These are phyloP conservation scores for Diplodus puntazzo DNA, from an alignment of 2,797 vertebrate genomes.

Conservation along the genomic window DNA sequence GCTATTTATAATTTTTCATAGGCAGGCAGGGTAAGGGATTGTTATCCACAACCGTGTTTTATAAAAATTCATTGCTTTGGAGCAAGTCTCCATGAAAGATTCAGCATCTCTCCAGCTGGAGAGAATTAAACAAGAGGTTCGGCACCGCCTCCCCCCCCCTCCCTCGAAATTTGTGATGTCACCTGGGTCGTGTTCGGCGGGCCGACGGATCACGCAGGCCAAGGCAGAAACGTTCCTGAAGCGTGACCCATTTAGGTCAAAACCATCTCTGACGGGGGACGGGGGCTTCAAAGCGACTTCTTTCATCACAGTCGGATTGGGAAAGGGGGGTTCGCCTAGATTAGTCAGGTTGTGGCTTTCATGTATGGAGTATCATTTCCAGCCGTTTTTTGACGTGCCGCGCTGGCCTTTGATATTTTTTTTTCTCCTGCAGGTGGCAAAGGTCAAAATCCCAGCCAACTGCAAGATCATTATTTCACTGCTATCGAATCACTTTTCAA, in stretches of 20 bases:
- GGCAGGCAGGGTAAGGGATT: conserved; percentile 46
- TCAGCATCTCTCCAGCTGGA: conserved; percentile 69
- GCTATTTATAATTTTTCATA: conserved; percentile 56
- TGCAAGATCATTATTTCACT: conserved; percentile 61
- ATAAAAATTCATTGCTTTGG: conserved; percentile 74
- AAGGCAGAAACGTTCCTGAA: conserved; percentile 40
- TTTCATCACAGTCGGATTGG: conserved; percentile 58
- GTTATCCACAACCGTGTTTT: conserved; percentile 67
- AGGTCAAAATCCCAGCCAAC: conserved; percentile 70
- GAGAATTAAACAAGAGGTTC: conserved; percentile 59
- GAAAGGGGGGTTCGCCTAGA: conserved; percentile 35
- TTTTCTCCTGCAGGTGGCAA: conserved; percentile 56
- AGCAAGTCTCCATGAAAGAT: conserved; percentile 72
- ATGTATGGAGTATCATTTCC: conserved; percentile 64
- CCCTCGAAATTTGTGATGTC: conserved; percentile 51
- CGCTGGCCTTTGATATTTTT: conserved; percentile 59
- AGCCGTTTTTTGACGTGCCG: conserved; percentile 52
- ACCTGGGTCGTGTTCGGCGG: conserved; percentile 62
- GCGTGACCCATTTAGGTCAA: conserved; percentile 65
- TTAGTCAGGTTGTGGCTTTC: conserved; percentile 64
- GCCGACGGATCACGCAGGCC: conserved; percentile 26
- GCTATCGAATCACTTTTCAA: conserved; percentile 64
- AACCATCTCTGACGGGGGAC: conserved; percentile 40
- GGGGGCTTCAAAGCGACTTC: conserved; percentile 71
- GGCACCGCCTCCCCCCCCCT: no score